Evolutionary conservation across 2,888 invertebrate species (phyloP), one percentile per base, ranked within the genome.

Genomic region (Melieria crassipennis): DNA sequence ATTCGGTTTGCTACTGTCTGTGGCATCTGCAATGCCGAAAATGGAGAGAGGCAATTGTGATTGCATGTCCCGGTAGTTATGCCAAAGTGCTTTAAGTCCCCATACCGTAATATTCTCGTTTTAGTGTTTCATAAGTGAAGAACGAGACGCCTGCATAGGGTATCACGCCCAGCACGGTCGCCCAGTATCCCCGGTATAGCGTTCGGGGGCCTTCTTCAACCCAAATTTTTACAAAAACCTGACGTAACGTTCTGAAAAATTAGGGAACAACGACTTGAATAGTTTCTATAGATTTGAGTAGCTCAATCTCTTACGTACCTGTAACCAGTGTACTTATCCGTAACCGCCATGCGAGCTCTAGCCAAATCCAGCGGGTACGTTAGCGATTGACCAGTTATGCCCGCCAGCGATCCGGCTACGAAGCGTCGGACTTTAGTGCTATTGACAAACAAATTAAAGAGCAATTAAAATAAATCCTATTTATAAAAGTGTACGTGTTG

Each of bases 351-450:
- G 78, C 98, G 89, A 16, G 99, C 99, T 78, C 99, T 90, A 42
- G 98, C 98, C 84, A 99, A 89, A 88, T 99, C 99, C 79, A 99
- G 88, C 0, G 99, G 99, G 88, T 99, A 99, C 0, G 99, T 99
- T 69, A 94, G 87, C 56, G 94, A 91, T 83, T 98, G 97, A 5
- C 99, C 98, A 67, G 98, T 97, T 65, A 96, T 92, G 10, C 99
- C 99, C 4, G 99, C 99, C 79, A 99, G 86, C 0, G 98, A 95
- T 0, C 99, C 99, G 50, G 98, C 96, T 62, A 97, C 74, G 83
- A 97, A 93, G 4, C 87, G 81, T 65, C 82, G 80, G 77, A 73
- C 78, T 73, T 85, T 87, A 5, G 87, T 87, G 75, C 87, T 87
- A 74, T 42, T 30, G 4, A 13, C 9, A 63, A 63, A 47, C 16